These are phyloP conservation scores for Pelusios castaneus DNA, from an alignment of 2,113 vertebrate species.

Conservation along the genomic window DNA sequence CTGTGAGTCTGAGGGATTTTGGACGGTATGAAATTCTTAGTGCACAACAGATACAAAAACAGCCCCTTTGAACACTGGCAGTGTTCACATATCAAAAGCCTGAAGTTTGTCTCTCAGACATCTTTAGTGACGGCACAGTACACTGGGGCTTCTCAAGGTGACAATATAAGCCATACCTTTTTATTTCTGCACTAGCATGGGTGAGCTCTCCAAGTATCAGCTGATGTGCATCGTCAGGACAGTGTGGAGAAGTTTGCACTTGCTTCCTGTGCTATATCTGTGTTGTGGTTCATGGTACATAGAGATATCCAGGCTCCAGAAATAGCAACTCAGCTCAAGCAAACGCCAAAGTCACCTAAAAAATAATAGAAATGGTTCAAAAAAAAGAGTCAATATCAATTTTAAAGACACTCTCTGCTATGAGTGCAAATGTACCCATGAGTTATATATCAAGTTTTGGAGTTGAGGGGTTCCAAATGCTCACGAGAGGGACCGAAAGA, in stretches of 20 bases:
- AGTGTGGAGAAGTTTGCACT: background rate
- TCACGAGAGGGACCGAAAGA: background rate
- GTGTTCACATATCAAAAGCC: background rate
- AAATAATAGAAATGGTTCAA: background rate
- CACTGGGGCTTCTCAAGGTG: background rate
- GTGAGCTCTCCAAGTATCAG: background rate
- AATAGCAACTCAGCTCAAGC: background rate
- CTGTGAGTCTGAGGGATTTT: background rate
- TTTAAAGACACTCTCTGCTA: background rate
- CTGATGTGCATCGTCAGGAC: background rate
- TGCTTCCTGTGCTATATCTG: background rate
- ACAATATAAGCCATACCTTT: background rate
- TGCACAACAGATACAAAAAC: too few relatives aligned
- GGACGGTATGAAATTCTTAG: background rate
- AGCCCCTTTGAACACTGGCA: background rate
- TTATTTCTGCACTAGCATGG: background rate
- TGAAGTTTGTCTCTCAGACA: background rate
- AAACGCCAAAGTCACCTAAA: too few relatives aligned
- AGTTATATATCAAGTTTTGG: background rate
- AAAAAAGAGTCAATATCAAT: background rate
- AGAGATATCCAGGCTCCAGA: background rate
- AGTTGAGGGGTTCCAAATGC: background rate
- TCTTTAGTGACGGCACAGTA: background rate
- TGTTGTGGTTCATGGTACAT: background rate
- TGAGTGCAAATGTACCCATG: background rate